Base-by-base conservation (phyloP, 2,888 invertebrate genomes). In the Noctua pronuba region DNA sequence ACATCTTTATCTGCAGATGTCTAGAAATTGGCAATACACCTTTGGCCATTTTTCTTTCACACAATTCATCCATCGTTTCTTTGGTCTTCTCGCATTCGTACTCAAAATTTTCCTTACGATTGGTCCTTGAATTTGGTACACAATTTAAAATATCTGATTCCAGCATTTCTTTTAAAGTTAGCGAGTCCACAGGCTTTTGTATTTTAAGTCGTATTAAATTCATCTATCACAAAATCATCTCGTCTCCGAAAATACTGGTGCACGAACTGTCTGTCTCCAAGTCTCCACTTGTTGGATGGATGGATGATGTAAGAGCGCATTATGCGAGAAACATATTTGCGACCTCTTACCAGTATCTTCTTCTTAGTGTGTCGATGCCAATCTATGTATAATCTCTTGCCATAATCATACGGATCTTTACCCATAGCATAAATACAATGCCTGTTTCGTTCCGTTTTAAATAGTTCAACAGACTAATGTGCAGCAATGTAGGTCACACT, bases 401-500 rank as follows among this genome's bases (percentile, higher is more conserved):
- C 49, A 44, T 46, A 46, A 55, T 49, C 31, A 55, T 44, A 60
- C 49, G 41, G 77, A 76, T 79, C 35, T 82, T 60, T 62, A 55
- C 35, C 67, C 46, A 60, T 66, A 66, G 18, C 28, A 58, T 65
- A 62, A 65, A 85, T 82, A 81, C 68, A 86, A 79, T 86, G 70
- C 74, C 66, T 75, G 76, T 73, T 86, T 77, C 75, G 77, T 86
- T 76, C 46, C 35, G 68, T 86, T 80, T 78, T 78, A 88, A 80
- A 80, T 84, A 82, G 77, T 79, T 71, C 65, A 75, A 58, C 73
- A 62, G 60, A 72, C 74, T 62, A 74, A 76, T 75, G 66, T 73
- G 69, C 62, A 73, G 68, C 66, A 81, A 87, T 87, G 64, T 87
- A 78, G 88, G 87, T 87, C 85, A 79, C 52, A 58, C 68, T 73